phyloP scores from a whole-genome alignment of 2,113 vertebrate genomes.

The Cynoglossus semilaevis region DNA sequence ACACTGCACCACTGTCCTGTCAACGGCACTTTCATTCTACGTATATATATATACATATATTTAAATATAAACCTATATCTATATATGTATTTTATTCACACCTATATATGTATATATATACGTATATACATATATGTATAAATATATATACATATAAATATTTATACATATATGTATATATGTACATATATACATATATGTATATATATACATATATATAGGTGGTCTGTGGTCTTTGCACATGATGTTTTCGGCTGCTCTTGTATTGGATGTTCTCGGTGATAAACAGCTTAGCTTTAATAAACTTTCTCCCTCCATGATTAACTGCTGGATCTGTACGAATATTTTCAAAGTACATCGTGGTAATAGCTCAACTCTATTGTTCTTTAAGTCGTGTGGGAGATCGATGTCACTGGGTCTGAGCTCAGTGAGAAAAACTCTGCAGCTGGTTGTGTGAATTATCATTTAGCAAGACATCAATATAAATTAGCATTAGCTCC shows the following conservation, averaged over 20 bases:
- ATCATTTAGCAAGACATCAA: not conserved
- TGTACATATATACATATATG: too few species aligned
- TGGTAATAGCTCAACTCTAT: slow-evolving; percentile 40
- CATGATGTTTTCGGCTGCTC: slow-evolving; percentile 29
- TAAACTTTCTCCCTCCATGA: slow-evolving; percentile 6
- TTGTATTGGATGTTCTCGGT: too few species aligned
- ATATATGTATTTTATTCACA: too few species aligned
- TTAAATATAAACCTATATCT: too few species aligned
- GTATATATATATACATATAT: too few species aligned
- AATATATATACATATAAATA: too few species aligned
- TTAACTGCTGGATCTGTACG: slow-evolving; percentile 33
- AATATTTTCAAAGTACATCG: slow-evolving; percentile 35
- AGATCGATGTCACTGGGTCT: slow-evolving; percentile 20
- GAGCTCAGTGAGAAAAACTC: slow-evolving; percentile 8
- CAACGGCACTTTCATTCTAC: slow-evolving; percentile 27
- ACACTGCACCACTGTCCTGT: slow-evolving; percentile 28
- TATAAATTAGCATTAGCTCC: not conserved
- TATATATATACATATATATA: too few species aligned
- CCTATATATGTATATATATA: too few species aligned
- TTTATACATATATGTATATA: too few species aligned
- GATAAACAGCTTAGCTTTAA: too few species aligned
- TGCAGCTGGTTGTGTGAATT: slow-evolving; percentile 3
- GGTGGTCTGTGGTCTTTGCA: too few species aligned
- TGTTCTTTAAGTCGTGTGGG: slow-evolving; percentile 25
- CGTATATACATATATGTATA: too few species aligned